Conservation (phyloP, 2,888 invertebrate species). For the Agonopterix arenella region DNA sequence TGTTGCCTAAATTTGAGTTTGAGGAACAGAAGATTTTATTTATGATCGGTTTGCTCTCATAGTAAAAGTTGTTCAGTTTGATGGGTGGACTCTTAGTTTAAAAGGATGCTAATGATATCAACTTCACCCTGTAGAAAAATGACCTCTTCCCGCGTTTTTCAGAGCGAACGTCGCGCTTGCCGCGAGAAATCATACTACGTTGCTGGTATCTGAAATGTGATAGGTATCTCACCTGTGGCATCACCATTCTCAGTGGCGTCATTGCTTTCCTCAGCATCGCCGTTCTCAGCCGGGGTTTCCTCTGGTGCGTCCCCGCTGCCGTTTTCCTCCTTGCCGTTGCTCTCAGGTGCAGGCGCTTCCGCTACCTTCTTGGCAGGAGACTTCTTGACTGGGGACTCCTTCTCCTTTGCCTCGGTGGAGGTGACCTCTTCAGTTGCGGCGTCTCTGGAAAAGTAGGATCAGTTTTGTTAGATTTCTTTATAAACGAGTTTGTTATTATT, state of each 20-base stretch:
- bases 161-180: too few species aligned
- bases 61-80: too few species aligned
- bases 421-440: slow-evolving; percentile 67
- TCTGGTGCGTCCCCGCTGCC: slow-evolving; percentile 55
- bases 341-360: slow-evolving; percentile 55
- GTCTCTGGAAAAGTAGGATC: slow-evolving; percentile 47
- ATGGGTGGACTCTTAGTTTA: too few species aligned
- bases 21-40: too few species aligned
- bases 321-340: slow-evolving; percentile 68
- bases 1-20: too few species aligned
- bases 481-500: too few species aligned
- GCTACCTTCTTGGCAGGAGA: slow-evolving; percentile 69
- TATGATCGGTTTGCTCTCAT: too few species aligned
- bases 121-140: too few species aligned
- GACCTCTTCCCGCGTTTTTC: too few species aligned
- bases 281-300: slow-evolving; percentile 57
- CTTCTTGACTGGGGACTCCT: slow-evolving; percentile 71
- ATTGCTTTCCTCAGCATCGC: slow-evolving; percentile 65
- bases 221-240: slow-evolving; percentile 43
- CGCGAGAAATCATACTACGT: too few species aligned
- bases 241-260: slow-evolving; percentile 68
- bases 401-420: slow-evolving; percentile 52
- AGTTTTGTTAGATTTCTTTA: background rate
- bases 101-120: too few species aligned
- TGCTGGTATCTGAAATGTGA: too few species aligned